Conservation (phyloP, 1,140 invertebrate species). For the Acyrthosiphon pisum region DNA sequence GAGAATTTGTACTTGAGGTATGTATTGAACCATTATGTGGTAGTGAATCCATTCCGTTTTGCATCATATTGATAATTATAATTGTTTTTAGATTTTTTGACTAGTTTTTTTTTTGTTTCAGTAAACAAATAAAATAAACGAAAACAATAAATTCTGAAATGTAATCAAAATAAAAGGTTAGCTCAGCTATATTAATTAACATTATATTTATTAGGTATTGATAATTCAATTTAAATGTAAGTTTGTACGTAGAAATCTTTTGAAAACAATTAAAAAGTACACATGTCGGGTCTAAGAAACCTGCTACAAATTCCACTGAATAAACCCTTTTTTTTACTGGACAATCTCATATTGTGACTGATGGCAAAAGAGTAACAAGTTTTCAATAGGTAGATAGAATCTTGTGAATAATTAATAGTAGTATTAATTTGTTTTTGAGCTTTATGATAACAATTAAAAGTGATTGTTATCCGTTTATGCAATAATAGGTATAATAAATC, state of each 20-base stretch:
- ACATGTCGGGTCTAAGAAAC: not conserved
- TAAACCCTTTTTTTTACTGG: not conserved
- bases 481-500: not conserved
- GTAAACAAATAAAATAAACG: slow-evolving; percentile 41
- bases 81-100: slow-evolving; percentile 29
- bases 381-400: not conserved
- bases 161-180: slow-evolving; percentile 15
- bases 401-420: no score
- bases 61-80: slow-evolving; percentile 71
- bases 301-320: not conserved
- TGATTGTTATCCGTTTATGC: not conserved
- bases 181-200: not conserved
- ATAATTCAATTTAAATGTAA: not conserved
- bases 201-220: not conserved
- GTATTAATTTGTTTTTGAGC: not conserved
- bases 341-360: not conserved
- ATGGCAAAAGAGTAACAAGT: not conserved
- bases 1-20: slow-evolving; percentile 62
- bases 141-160: slow-evolving; percentile 47
- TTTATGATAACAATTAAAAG: not conserved
- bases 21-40: slow-evolving; percentile 71
- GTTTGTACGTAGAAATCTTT: not conserved
- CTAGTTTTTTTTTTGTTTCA: slow-evolving; percentile 29
- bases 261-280: not conserved
- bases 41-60: slow-evolving; percentile 80